Conservation (phyloP, 1,140 invertebrate species). For the Meteorus sp. region DNA sequence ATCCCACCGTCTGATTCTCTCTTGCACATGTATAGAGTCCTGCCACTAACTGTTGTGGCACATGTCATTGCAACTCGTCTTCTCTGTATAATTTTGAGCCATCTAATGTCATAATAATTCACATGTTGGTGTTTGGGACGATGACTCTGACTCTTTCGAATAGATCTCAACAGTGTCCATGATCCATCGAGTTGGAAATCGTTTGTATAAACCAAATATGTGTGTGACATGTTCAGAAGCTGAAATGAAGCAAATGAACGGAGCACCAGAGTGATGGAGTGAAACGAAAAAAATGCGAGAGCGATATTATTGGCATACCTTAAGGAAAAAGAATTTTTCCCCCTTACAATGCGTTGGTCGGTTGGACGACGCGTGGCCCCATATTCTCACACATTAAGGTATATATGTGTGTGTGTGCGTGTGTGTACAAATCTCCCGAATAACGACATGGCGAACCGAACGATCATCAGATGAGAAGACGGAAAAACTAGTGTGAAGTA, state of each 20-base stretch:
- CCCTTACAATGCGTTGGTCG: constrained; percentile 2
- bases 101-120: too few relatives aligned
- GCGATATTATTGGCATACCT: constrained; percentile 61
- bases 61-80: too few relatives aligned
- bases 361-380: constrained; percentile 4
- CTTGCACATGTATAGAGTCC: constrained; percentile 11
- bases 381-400: neutral
- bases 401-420: neutral
- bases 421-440: too few relatives aligned
- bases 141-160: too few relatives aligned
- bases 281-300: constrained; percentile 24
- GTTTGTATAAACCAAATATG: neutral
- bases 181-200: neutral
- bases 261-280: neutral
- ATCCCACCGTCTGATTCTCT: constrained; percentile 21
- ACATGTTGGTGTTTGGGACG: too few relatives aligned
- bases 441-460: neutral
- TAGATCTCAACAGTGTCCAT: constrained; percentile 34
- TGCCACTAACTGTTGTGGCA: too few relatives aligned
- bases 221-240: too few relatives aligned
- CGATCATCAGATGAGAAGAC: neutral
- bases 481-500: constrained; percentile 23
- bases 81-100: neutral
- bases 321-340: constrained; percentile 53
- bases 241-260: constrained; percentile 7